These are phyloP conservation scores for Ctenodactylus gundi DNA, from an alignment of 2,113 vertebrate genomes.

Conservation along the genomic window DNA sequence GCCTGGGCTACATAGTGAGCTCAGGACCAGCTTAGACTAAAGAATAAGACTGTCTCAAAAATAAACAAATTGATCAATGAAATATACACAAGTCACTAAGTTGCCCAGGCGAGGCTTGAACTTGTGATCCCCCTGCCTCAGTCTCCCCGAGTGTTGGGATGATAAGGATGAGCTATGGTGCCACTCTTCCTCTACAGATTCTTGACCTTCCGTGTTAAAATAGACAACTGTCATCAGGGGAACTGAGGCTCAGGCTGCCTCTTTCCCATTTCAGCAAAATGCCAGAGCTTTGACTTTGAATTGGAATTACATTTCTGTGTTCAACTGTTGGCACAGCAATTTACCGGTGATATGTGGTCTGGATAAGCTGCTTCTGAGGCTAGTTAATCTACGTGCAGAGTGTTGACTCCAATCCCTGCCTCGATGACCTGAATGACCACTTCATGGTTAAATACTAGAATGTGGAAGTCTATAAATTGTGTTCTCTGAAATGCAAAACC, in stretches of 20 bases:
- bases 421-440: not conserved
- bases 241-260: not conserved
- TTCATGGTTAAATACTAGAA: not conserved
- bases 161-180: not conserved
- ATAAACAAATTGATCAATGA: too few species aligned
- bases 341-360: not conserved
- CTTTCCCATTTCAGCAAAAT: not conserved
- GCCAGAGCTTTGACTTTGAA: not conserved
- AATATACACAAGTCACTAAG: too few species aligned
- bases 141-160: not conserved
- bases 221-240: too few species aligned
- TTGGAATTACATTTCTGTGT: not conserved
- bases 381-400: not conserved
- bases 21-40: too few species aligned
- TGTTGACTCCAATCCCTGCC: not conserved
- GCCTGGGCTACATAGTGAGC: too few species aligned
- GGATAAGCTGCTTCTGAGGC: not conserved
- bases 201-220: not conserved
- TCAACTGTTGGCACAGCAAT: not conserved
- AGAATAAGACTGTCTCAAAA: too few species aligned
- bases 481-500: not conserved
- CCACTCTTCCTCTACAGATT: not conserved
- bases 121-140: not conserved
- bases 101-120: not conserved
- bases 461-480: not conserved